Percentiles rank a stretch among this genome's conserved stretches.
Evolutionary conservation across 1,140 invertebrate genomes (phyloP).

Genomic region (Drosophila miranda): DNA sequence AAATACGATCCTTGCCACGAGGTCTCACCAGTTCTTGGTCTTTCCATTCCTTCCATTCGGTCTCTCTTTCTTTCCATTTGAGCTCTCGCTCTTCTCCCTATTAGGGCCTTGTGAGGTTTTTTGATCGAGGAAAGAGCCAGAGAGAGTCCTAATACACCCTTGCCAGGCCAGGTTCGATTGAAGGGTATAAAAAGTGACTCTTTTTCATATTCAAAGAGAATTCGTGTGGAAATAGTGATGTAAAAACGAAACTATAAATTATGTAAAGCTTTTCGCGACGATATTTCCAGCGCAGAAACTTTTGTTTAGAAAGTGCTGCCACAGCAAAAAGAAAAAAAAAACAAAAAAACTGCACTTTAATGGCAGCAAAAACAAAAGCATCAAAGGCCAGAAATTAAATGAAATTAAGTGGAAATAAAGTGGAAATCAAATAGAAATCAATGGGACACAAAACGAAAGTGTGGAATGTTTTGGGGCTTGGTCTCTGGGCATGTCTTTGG

Average conservation of each 20-base stretch:
- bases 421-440: constrained; percentile 57
- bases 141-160: too few relatives aligned
- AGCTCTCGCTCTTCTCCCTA: too few relatives aligned
- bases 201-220: not conserved
- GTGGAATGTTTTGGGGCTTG: constrained; percentile 21
- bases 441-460: constrained; percentile 51
- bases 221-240: constrained; percentile 13
- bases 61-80: too few relatives aligned
- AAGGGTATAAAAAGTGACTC: too few relatives aligned
- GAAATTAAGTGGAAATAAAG: constrained; percentile 58
- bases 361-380: constrained; percentile 12
- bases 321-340: constrained; percentile 4
- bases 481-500: not conserved
- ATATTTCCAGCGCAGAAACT: constrained; percentile 58
- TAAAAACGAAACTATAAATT: constrained; percentile 45
- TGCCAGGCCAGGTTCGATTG: too few relatives aligned
- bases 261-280: constrained; percentile 56
- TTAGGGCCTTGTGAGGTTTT: too few relatives aligned
- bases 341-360: constrained; percentile 38
- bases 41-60: too few relatives aligned
- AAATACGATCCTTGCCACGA: too few relatives aligned
- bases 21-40: too few relatives aligned
- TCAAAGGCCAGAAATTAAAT: constrained; percentile 20
- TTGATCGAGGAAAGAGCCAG: too few relatives aligned
- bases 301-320: constrained; percentile 59